These are phyloP conservation scores for Sebastes hubbsi DNA, from an alignment of 2,797 vertebrate species.

Conservation along the genomic window DNA sequence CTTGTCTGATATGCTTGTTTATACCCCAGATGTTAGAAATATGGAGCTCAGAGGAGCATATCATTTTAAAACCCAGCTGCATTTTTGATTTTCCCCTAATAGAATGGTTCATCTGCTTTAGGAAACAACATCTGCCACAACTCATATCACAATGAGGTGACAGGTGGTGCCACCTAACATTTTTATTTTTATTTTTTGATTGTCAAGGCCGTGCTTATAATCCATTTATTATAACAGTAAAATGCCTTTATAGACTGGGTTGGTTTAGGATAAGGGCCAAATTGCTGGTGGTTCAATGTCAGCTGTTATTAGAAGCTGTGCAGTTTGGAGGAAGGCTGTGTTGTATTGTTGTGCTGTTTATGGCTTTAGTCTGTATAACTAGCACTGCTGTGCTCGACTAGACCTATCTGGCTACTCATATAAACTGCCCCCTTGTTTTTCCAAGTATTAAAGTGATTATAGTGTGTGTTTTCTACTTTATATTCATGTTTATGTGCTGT, in stretches of 20 bases:
- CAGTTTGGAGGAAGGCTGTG: slow-evolving; percentile 15
- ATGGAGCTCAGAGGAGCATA: slow-evolving; percentile 54
- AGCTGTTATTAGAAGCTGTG: slow-evolving; percentile 30
- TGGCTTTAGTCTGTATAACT: slow-evolving; percentile 36
- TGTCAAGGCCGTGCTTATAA: slow-evolving; percentile 37
- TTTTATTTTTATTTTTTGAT: slow-evolving; percentile 43
- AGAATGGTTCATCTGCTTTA: slow-evolving; percentile 41
- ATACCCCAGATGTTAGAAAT: slow-evolving; percentile 61
- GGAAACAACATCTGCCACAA: slow-evolving; percentile 62
- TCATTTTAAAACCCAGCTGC: slow-evolving; percentile 52
- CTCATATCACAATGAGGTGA: slow-evolving; percentile 38
- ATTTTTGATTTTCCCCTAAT: slow-evolving; percentile 45
- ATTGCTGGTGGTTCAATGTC: slow-evolving; percentile 39
- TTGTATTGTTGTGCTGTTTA: slow-evolving; percentile 21
- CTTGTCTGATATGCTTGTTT: slow-evolving; percentile 39
- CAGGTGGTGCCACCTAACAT: slow-evolving; percentile 55
- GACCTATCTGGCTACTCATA: background rate
- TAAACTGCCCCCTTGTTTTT: background rate
- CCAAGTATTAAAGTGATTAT: background rate
- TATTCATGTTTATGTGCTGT: background rate
- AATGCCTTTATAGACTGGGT: slow-evolving; percentile 4
- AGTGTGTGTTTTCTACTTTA: background rate
- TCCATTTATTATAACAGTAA: slow-evolving; percentile 49
- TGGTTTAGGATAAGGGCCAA: slow-evolving; percentile 24
- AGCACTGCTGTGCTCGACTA: slow-evolving; percentile 20